Conservation (phyloP, 1,140 invertebrate species). For the Tetranychus cinnabarinus region DNA sequence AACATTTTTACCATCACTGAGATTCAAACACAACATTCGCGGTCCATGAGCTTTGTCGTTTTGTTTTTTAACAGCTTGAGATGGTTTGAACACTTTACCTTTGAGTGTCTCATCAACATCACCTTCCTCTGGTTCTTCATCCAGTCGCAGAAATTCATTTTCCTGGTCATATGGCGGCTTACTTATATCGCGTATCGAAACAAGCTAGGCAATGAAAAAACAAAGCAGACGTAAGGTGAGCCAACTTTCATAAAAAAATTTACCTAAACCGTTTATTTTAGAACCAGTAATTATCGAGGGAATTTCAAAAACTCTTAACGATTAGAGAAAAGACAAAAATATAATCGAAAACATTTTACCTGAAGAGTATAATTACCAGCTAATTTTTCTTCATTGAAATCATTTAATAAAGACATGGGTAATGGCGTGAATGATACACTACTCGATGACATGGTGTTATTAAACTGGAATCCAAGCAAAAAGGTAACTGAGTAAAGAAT, state of each 20-base stretch:
- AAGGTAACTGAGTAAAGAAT: too few species aligned
- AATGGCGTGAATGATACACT: background rate
- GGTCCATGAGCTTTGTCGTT: background rate
- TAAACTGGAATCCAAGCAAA: too few species aligned
- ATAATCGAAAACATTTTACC: background rate
- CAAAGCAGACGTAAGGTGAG: background rate
- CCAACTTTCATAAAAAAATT: background rate
- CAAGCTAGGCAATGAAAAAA: background rate
- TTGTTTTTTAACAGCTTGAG: background rate
- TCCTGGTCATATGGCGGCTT: background rate
- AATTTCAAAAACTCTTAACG: too few species aligned
- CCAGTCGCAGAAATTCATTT: background rate
- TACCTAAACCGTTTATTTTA: background rate
- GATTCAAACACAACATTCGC: background rate
- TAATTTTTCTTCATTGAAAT: background rate
- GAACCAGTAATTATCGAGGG: too few species aligned
- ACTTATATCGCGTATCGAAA: background rate
- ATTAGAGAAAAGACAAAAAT: too few species aligned
- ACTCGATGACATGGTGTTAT: too few species aligned
- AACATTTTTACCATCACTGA: background rate
- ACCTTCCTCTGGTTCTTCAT: background rate
- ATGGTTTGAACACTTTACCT: background rate
- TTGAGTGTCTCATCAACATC: background rate
- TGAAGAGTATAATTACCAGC: background rate
- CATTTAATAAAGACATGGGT: background rate